Evolutionary conservation across 2,888 invertebrate genomes (phyloP).

Genomic region (Platycnemis pennipes): DNA sequence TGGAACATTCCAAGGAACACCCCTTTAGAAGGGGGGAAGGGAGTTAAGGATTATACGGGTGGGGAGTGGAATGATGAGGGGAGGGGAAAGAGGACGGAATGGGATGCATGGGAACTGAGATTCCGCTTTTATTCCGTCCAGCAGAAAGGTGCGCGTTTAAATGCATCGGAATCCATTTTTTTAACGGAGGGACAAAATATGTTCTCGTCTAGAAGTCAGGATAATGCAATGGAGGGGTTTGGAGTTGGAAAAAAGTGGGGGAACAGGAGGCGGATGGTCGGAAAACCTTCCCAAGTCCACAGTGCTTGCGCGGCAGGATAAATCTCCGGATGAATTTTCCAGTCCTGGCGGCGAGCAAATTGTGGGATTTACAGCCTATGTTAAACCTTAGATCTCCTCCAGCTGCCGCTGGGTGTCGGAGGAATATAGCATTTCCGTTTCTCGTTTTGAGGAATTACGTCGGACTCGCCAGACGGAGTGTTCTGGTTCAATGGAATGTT

Average conservation of each 20-base stretch:
- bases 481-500: no score
- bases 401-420: background rate
- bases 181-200: slow-evolving; percentile 4
- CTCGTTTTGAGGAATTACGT: background rate
- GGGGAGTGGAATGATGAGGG: background rate
- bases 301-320: background rate
- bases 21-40: background rate
- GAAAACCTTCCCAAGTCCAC: background rate
- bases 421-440: background rate
- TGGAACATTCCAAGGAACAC: background rate
- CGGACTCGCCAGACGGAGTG: background rate
- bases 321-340: background rate
- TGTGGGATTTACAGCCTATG: background rate
- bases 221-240: background rate
- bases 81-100: background rate
- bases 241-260: background rate
- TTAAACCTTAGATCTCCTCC: background rate
- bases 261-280: background rate
- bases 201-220: background rate
- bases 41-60: background rate
- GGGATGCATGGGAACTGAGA: background rate
- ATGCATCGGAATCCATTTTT: slow-evolving; percentile 16
- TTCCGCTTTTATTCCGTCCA: background rate
- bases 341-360: background rate
- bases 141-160: background rate